These are phyloP conservation scores for Tinea pellionella DNA, from an alignment of 2,888 invertebrate genomes.

Conservation along the genomic window DNA sequence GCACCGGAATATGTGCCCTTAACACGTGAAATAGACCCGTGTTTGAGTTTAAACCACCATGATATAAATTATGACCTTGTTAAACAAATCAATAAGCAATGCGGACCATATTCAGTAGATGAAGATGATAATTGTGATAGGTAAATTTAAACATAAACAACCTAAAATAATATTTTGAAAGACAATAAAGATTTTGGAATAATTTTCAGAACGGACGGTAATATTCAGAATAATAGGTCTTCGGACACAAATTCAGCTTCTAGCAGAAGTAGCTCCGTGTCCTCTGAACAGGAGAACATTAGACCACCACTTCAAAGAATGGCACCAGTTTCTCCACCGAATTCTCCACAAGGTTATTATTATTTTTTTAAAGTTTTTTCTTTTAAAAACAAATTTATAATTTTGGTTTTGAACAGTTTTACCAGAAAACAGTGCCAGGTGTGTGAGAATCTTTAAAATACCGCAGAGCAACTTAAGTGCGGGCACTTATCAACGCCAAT, in stretches of 20 bases:
- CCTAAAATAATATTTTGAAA: too few relatives aligned
- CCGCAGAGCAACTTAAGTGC: conserved; percentile 61
- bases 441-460: conserved; percentile 58
- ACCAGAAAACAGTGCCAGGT: conserved; percentile 57
- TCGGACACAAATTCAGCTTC: conserved; percentile 53
- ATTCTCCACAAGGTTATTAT: conserved; percentile 49
- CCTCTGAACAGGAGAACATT: conserved; percentile 58
- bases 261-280: conserved; percentile 58
- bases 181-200: too few relatives aligned
- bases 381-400: neutral
- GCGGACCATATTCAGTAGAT: conserved; percentile 36
- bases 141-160: neutral
- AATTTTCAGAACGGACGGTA: neutral
- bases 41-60: conserved; percentile 42
- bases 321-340: conserved; percentile 57
- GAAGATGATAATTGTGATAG: conserved; percentile 39
- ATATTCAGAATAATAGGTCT: conserved; percentile 18
- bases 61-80: conserved; percentile 39
- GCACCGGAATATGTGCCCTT: conserved; percentile 60
- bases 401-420: conserved; percentile 28
- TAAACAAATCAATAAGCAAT: conserved; percentile 43
- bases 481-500: conserved; percentile 56
- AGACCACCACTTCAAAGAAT: conserved; percentile 55
- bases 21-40: conserved; percentile 50
- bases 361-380: too few relatives aligned